Evolutionary conservation across 2,888 invertebrate species (phyloP), one percentile per base, ranked within the genome.

Genomic region (Lysandra coridon): DNA sequence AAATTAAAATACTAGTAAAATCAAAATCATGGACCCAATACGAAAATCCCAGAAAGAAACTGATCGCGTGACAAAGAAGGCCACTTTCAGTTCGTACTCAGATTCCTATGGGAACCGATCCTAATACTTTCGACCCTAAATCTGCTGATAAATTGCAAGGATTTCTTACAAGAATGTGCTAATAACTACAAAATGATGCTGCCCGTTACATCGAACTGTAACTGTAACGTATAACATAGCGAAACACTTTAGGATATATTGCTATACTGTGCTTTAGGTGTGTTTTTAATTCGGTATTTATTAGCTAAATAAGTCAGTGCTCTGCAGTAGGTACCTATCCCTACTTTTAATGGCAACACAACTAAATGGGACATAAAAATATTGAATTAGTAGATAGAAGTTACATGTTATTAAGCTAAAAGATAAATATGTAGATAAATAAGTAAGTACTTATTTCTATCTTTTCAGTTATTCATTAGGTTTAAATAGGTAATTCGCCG

Each of bases 91-190:
- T 81, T 84, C 83, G 82, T 80, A 81, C 81, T 78, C 83, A 81
- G 83, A 86, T 90, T 91, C 91, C 90, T 90, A 90, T 91, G 91
- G 90, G 91, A 90, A 90, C 87, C 85, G 80, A 83, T 82, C 80
- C 82, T 82, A 82, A 82, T 78, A 79, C 80, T 79, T 79, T 79
- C 79, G 82, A 82, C 83, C 82, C 85, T 84, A 83, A 84, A 81
- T 83, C 83, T 85, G 84, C 82, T 86, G 84, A 85, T 84, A 85
- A 87, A 87, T 84, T 85, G 88, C 87, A 85, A 85, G 86, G 86
- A 85, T 85, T 86, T 85, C 85, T 83, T 80, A 73, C 79, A 83
- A 86, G 88, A 88, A 90, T 90, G 87, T 85, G 83, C 83, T 90
- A 89, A 89, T 88, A 84, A 83, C 82, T 84, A 82, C 82, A 82